phyloP scores from a whole-genome alignment of 2,113 vertebrate species.

The Leucopsar rothschildi region DNA sequence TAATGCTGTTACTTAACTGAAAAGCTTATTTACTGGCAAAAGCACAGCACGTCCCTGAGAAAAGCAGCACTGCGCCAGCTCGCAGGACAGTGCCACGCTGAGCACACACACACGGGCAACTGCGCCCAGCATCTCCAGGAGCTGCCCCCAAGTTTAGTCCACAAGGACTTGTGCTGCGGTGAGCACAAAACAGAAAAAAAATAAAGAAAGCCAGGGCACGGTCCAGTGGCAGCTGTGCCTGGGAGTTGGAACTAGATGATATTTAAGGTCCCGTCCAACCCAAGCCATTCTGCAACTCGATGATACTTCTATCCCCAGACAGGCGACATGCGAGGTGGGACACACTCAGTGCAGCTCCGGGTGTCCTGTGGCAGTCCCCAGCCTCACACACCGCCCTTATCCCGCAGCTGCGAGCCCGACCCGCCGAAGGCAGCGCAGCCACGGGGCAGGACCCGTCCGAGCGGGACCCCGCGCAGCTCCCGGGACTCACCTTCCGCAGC shows the following conservation, averaged over 20 bases:
- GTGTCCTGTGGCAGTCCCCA: accelerated
- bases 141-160: background rate
- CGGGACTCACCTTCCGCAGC: constrained; percentile 83
- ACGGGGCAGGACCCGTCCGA: background rate
- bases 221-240: too few species aligned
- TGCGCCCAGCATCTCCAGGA: accelerated
- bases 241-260: background rate
- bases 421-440: background rate
- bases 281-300: background rate
- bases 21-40: background rate
- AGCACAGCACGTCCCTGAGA: accelerated
- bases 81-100: accelerated
- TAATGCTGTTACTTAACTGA: background rate
- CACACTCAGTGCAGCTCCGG: accelerated
- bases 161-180: accelerated
- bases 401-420: accelerated
- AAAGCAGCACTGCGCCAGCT: background rate
- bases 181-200: accelerated
- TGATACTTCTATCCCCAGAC: accelerated
- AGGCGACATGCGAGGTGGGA: background rate
- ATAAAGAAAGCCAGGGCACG: accelerated
- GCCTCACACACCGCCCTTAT: accelerated
- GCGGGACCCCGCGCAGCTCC: background rate
- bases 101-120: accelerated
- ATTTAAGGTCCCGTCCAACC: background rate